Evolutionary conservation across 92 coral and sea anemone genomes (phyloP).

Genomic region (Epizoanthus illoricatus): DNA sequence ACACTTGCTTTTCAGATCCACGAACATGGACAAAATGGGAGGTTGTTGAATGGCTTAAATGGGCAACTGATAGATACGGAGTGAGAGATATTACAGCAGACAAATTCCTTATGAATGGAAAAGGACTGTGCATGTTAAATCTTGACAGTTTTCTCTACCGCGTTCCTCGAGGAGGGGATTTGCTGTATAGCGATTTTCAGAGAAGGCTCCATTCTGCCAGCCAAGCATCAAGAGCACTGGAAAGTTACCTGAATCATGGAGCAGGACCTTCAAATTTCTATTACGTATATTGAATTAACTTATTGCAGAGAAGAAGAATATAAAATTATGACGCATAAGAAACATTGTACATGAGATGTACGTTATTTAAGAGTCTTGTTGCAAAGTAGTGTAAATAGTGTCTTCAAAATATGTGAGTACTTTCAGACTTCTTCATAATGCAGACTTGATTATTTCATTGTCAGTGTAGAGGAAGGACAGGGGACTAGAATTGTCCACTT

Average conservation of each 20-base stretch:
- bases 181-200: slow-evolving; percentile 81
- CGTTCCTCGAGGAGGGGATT: slow-evolving; percentile 94
- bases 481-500: no score
- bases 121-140: slow-evolving; percentile 93
- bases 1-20: slow-evolving; percentile 63
- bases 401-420: not conserved
- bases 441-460: not conserved
- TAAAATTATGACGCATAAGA: slow-evolving; percentile 61
- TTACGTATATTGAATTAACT: slow-evolving; percentile 72
- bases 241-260: slow-evolving; percentile 65
- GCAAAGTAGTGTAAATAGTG: slow-evolving; percentile 22
- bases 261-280: slow-evolving; percentile 75
- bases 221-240: slow-evolving; percentile 71
- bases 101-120: slow-evolving; percentile 97
- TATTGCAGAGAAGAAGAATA: slow-evolving; percentile 24
- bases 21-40: slow-evolving; percentile 93
- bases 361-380: slow-evolving; percentile 66
- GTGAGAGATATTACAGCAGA: slow-evolving; percentile 82
- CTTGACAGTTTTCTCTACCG: slow-evolving; percentile 85
- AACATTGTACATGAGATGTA: slow-evolving; percentile 64
- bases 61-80: slow-evolving; percentile 92
- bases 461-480: not conserved
- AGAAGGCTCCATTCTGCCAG: slow-evolving; percentile 77
- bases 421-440: slow-evolving; percentile 3
- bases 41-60: slow-evolving; percentile 93